These are phyloP conservation scores for Cavia aperea DNA, from an alignment of 2,113 vertebrate species.

Conservation along the genomic window DNA sequence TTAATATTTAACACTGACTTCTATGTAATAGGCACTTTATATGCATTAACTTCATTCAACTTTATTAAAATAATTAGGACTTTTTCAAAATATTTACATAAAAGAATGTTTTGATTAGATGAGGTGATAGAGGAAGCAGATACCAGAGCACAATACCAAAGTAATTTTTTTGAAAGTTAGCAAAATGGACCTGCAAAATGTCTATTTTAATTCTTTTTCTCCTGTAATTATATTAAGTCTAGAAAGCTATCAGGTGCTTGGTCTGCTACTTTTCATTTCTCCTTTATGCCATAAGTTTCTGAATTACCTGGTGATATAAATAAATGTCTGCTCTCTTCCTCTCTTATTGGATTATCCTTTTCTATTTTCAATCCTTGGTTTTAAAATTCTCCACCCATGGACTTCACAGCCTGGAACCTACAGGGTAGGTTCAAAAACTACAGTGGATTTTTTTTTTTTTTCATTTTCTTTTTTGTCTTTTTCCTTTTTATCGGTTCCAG, in stretches of 20 bases:
- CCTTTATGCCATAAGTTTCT: background rate
- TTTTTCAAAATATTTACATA: background rate
- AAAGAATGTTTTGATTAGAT: background rate
- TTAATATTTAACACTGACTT: background rate
- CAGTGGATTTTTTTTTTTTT: background rate
- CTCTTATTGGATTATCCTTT: background rate
- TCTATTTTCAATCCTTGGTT: background rate
- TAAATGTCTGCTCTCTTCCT: background rate
- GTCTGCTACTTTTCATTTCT: background rate
- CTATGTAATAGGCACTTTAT: background rate
- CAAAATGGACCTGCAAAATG: background rate
- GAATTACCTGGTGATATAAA: fast-evolving
- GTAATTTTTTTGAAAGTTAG: background rate
- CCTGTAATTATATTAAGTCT: background rate
- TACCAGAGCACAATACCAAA: background rate
- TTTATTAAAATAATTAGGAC: conserved; percentile 1
- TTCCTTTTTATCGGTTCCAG: too few species aligned
- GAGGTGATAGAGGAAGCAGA: background rate
- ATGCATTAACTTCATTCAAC: background rate
- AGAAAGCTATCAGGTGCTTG: too few species aligned
- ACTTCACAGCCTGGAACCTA: background rate
- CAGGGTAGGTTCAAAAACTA: background rate
- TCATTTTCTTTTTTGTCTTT: too few species aligned
- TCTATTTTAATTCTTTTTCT: background rate
- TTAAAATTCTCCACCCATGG: background rate